Evolutionary conservation across 2,888 invertebrate species (phyloP), one percentile per base, ranked within the genome.

Genomic region (Rosalia funebris): DNA sequence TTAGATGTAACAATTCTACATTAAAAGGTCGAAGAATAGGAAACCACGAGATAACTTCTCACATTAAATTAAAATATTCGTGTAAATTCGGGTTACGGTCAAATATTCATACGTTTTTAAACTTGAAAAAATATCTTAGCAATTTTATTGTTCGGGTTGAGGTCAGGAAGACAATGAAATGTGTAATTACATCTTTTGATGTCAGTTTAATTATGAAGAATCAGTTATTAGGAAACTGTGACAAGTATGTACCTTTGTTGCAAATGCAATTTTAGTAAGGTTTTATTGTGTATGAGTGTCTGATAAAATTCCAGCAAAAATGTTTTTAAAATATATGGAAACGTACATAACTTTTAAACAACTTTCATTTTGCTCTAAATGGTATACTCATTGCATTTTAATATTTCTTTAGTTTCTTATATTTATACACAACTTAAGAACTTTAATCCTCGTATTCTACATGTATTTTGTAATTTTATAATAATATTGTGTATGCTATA

Each of bases 91-190:
- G 37, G 50, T 25, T 50, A 50, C 39, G 50, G 50, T n/a, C 50
- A 39, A 19, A 39, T 17, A 19, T 36, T 48, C 17, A 1, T 48
- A 20, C 20, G 19, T n/a, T 20, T 41, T 34, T 48, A 48, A 48
- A 37, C 48, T 48, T 50, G 50, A 39, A 50, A 37, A 36, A 39
- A 14, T 44, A 4, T 44, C 20, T 20, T 14, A 25, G 14, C 20
- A 20, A 20, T 31, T 50, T 20, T 37, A 50, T 17, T 37, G 37
- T 37, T 20, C 10, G 0, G 37, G 48, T 37, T 14, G 50, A 50
- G 50, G 50, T 25, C 50, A 25, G 4, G n/a, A 39, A 39, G 25
- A 50, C 50, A 50, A 50, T 50, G 48, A 17, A 14, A 17, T 48
- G 34, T 37, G 14, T 20, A 48, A 48, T 37, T 48, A 48, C 7